Evolutionary conservation across 2,113 vertebrate genomes (phyloP), one percentile per base, ranked within the genome.

Genomic region (Ploceus nigricollis): DNA sequence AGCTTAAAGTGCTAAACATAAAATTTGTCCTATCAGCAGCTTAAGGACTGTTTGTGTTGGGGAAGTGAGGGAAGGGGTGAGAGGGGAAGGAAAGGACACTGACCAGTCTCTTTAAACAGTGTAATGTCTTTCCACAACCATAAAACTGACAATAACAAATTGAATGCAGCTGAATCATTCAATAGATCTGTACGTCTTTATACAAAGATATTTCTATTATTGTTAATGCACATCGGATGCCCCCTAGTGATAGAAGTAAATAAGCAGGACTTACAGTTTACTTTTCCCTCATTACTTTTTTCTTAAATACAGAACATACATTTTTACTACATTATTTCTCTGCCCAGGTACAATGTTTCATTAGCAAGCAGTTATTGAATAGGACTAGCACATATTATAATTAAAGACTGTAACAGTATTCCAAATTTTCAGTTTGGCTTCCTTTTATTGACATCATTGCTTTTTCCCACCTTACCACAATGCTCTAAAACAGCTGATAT

Each of bases 171-270:
- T 71, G 51, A 95, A 78, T n/a, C n/a, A 54, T 35, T 66, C 45
- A 82, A 40, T 0, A 56, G 11, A 35, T 65, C 40, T 18, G 4
- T 4, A 83, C 39, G 16, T 20, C 39, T 58, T 22, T 25, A 33
- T 2, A 75, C 8, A 85, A 37, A 58, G 15, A 13, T 8, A 72
- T 27, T 82, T 76, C 15, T 70, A 39, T 39, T 60, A 45, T 31
- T 69, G 89, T 71, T 93, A 71, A 44, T 82, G 80, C 76, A 94
- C n/a, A 20, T 6, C 20, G 83, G 82, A 89, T 92, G 98, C 97
- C 97, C 97, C 51, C 98, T 98, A 97, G 97, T 94, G 98, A 95
- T 10, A 85, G 30, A 97, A 95, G 33, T 15, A 64, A 88, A 61
- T 18, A 79, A 9, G 15, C 15, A 73, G 39, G 28, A 58, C 17